phyloP scores from a whole-genome alignment of 2,797 vertebrate species.

The Myiothlypis coronata region DNA sequence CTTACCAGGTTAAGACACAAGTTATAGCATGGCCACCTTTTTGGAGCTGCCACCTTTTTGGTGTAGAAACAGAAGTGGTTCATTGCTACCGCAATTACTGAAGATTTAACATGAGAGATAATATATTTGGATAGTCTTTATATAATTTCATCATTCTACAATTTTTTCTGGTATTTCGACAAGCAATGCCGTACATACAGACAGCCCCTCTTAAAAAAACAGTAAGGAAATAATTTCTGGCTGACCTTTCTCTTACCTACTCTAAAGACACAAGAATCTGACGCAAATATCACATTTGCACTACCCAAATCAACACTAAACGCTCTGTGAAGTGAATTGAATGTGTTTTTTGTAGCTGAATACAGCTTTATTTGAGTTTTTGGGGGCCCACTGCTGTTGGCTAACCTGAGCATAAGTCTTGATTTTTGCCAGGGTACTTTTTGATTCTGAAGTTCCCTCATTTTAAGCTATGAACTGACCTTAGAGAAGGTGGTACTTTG shows the following conservation, averaged over 20 bases:
- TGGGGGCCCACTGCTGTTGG: neutral
- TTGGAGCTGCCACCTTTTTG: neutral
- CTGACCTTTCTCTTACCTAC: conserved; percentile 43
- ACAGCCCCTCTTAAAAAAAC: neutral
- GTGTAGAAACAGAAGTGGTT: neutral
- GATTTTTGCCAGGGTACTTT: conserved; percentile 17
- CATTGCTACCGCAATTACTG: neutral
- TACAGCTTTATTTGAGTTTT: conserved; percentile 46
- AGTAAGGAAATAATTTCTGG: neutral
- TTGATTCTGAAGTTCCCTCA: neutral
- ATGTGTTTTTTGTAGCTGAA: conserved; percentile 34
- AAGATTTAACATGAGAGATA: neutral
- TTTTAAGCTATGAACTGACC: neutral
- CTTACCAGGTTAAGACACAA: neutral
- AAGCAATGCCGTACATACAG: neutral
- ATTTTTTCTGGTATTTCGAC: neutral
- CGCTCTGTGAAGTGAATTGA: conserved; percentile 44
- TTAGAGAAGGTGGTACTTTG: neutral
- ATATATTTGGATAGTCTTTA: neutral
- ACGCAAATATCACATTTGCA: conserved; percentile 42
- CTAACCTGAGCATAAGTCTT: neutral
- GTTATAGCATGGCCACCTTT: neutral
- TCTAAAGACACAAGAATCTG: conserved; percentile 38
- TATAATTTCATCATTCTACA: neutral
- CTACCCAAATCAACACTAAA: conserved; percentile 51